Percentiles rank a stretch among this genome's conserved stretches.
phyloP scores from a whole-genome alignment of 2,797 vertebrate species.

The Fundulus diaphanus region DNA sequence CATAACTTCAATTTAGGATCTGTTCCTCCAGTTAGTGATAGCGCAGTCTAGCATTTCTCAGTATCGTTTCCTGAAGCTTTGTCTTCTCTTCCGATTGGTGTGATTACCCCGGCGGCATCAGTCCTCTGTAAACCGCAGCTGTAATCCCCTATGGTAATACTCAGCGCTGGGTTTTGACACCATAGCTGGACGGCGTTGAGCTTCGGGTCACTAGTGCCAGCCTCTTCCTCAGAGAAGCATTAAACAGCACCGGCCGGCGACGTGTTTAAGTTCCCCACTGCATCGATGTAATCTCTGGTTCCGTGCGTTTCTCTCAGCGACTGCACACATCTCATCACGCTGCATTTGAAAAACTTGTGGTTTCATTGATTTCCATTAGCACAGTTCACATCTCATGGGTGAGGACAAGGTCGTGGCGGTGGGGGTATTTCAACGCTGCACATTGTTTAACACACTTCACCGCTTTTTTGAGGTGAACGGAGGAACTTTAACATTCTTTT shows the following conservation, averaged over 20 bases:
- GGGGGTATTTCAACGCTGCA: constrained; percentile 57
- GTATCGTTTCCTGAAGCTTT: constrained; percentile 36
- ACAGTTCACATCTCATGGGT: constrained; percentile 54
- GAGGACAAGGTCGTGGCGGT: constrained; percentile 36
- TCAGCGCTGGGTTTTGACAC: constrained; percentile 19
- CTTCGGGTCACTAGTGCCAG: constrained; percentile 30
- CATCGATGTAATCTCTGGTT: constrained; percentile 42
- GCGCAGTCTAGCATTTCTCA: constrained; percentile 56
- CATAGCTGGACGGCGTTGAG: constrained; percentile 9
- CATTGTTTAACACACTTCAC: constrained; percentile 55
- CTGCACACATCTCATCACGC: constrained; percentile 76
- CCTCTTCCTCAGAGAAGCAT: constrained; percentile 7
- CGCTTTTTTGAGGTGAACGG: constrained; percentile 43
- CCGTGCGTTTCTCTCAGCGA: constrained; percentile 67
- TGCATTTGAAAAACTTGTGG: constrained; percentile 73
- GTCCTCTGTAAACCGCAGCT: constrained; percentile 16
- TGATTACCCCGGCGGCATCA: constrained; percentile 41
- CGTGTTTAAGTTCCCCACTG: constrained; percentile 29
- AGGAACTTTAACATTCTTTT: constrained; percentile 16
- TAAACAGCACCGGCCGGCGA: constrained; percentile 6
- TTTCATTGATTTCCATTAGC: constrained; percentile 81
- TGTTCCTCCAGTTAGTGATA: constrained; percentile 54
- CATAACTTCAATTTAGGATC: constrained; percentile 67
- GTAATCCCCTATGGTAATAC: constrained; percentile 15
- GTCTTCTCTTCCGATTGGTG: constrained; percentile 36